Base-by-base conservation (phyloP, 2,113 vertebrate genomes). In the Barnardius zonarius region DNA sequence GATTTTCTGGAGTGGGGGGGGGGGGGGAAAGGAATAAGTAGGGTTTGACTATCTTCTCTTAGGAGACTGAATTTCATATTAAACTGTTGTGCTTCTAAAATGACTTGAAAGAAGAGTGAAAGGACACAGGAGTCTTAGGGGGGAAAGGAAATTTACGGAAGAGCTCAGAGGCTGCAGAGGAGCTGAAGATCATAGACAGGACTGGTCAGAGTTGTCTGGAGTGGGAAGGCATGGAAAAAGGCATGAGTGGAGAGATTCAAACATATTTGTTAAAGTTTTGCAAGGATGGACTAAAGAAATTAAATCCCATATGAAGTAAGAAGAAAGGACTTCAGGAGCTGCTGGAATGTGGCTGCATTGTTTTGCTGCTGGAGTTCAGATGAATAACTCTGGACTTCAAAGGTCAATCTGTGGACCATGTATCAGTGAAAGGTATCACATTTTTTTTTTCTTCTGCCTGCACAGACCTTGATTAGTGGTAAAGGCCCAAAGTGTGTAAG, bases 401-500 rank as follows among this genome's bases (percentile, higher is more conserved):
- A 87, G 59, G 49, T n/a, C 67, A 87, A 15, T 59, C 55, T 91
- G 75, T 79, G 89, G 86, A 78, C 75, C 41, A 43, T 0, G 1
- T 59, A 80, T 61, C 83, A 55, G 27, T 57, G 74, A 95, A 66
- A n/a, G 66, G 73, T 43, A 86, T 49, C 77, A 48, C 3, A 4
- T 88, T 74, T 86, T 95, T 90, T 90, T 88, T 92, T 91, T 95
- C 51, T 22, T 92, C 66, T 90, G 30, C 37, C 75, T 83, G 46
- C 82, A 41, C 92, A 95, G 67, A 78, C 46, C 89, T 96, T 92
- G 96, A 92, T 87, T 84, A 78, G 82, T 48, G 51, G 63, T 91
- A 93, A 93, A 87, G 90, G 67, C 72, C 93, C 88, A 92, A 93
- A 96, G 86, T 89, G 92, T 63, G 72, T 69, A 85, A 94, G 94